Conservation (phyloP, 2,113 vertebrate genomes). For the Lethenteron camtschaticum region DNA sequence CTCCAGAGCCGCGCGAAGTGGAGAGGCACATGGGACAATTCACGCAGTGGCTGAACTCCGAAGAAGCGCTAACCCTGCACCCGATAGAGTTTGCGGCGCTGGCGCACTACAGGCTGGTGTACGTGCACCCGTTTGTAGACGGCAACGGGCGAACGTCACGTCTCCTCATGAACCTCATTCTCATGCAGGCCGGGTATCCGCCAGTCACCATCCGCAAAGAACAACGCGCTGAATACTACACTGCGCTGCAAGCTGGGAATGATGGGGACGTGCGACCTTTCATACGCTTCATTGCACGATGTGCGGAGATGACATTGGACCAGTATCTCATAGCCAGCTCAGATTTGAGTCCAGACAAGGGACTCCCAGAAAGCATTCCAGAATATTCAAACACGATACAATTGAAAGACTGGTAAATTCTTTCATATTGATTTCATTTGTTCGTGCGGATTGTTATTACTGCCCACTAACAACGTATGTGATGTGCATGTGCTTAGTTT, state of each 20-base stretch:
- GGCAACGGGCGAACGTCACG: constrained; percentile 75
- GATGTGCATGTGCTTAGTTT: too few relatives aligned
- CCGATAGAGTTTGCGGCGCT: constrained; percentile 73
- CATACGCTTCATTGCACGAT: constrained; percentile 85
- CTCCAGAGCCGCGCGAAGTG: constrained; percentile 58
- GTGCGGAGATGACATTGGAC: constrained; percentile 71
- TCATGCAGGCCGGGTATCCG: constrained; percentile 79
- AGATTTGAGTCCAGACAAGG: constrained; percentile 38
- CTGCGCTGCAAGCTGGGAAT: constrained; percentile 56
- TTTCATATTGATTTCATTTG: too few relatives aligned
- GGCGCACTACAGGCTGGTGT: constrained; percentile 84
- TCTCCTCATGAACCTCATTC: constrained; percentile 76
- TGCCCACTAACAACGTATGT: too few relatives aligned
- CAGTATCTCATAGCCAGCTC: constrained; percentile 69
- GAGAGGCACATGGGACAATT: constrained; percentile 67
- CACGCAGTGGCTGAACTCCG: constrained; percentile 75
- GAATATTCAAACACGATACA: constrained; percentile 14
- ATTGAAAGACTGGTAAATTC: too few relatives aligned
- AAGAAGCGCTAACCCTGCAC: constrained; percentile 61
- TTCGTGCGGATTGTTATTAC: too few relatives aligned
- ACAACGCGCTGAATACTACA: constrained; percentile 66
- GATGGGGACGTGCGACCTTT: constrained; percentile 82
- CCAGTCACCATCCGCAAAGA: constrained; percentile 86
- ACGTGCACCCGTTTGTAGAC: constrained; percentile 76
- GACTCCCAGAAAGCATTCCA: constrained; percentile 40